A percentile compares a stretch with the other conserved stretches of the same genome.
These are phyloP conservation scores for Prolemur simus DNA, from an alignment of 2,113 vertebrate genomes.

Conservation along the genomic window DNA sequence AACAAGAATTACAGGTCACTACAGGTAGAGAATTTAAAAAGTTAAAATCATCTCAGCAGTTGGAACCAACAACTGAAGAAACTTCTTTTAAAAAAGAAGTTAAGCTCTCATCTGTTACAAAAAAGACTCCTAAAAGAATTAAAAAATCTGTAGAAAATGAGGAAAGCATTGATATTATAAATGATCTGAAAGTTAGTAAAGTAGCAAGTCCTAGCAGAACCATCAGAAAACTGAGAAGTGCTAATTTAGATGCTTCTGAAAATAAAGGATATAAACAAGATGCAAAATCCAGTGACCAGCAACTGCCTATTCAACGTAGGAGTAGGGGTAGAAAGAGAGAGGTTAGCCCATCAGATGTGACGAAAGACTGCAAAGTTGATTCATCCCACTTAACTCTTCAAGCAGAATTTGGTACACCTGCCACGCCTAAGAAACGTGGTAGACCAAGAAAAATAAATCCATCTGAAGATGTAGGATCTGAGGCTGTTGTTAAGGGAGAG, in stretches of 20 bases:
- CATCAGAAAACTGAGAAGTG: constrained; percentile 80
- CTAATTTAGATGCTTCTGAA: constrained; percentile 79
- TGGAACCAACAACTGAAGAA: constrained; percentile 52
- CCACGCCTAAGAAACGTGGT: constrained; percentile 79
- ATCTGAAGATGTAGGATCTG: background rate
- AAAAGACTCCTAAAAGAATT: constrained; percentile 70
- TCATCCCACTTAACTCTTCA: constrained; percentile 47
- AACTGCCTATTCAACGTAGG: constrained; percentile 50
- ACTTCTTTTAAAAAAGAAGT: background rate
- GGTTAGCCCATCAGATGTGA: constrained; percentile 44
- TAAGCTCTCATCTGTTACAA: constrained; percentile 57
- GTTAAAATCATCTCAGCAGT: constrained; percentile 53
- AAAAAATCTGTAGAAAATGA: constrained; percentile 63
- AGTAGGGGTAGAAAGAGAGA: constrained; percentile 83
- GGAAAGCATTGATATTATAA: constrained; percentile 48
- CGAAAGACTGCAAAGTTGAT: constrained; percentile 68
- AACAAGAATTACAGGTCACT: constrained; percentile 21
- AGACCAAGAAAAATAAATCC: constrained; percentile 70
- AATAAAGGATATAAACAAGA: constrained; percentile 72
- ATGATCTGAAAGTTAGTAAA: constrained; percentile 58
- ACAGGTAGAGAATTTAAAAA: constrained; percentile 73
- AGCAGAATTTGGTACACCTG: constrained; percentile 61
- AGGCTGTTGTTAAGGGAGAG: constrained; percentile 49
- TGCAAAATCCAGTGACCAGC: constrained; percentile 56
- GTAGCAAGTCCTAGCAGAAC: constrained; percentile 78